Evolutionary conservation across 2,797 vertebrate species (phyloP).

Genomic region (Hipposideros larvatus): DNA sequence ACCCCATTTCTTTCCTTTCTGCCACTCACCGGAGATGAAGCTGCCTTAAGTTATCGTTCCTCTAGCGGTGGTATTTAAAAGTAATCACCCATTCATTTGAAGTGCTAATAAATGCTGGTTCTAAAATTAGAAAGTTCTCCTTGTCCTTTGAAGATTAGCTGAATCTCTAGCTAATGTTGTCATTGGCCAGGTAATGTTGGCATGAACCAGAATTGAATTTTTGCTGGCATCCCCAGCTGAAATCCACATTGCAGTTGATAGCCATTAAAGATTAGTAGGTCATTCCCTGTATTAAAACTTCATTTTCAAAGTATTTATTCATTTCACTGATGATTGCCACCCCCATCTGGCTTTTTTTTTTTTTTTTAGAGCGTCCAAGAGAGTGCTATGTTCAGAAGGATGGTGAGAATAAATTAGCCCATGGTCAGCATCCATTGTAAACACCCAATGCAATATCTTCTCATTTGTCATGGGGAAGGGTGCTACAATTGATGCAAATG

Average conservation of each 20-base stretch:
- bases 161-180: slow-evolving; percentile 40
- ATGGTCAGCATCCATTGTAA: neutral
- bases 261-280: slow-evolving; percentile 45
- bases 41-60: neutral
- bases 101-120: slow-evolving; percentile 48
- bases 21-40: neutral
- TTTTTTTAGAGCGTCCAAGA: neutral
- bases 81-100: neutral
- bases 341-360: neutral
- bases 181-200: slow-evolving; percentile 68
- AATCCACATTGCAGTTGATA: slow-evolving; percentile 34
- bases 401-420: neutral
- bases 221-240: neutral
- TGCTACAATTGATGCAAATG: neutral
- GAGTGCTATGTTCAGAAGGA: neutral
- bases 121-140: slow-evolving; percentile 71
- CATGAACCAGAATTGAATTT: neutral
- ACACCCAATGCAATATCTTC: slow-evolving; percentile 8
- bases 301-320: slow-evolving; percentile 74
- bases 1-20: neutral
- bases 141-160: slow-evolving; percentile 66
- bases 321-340: slow-evolving; percentile 28
- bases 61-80: slow-evolving; percentile 17
- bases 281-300: slow-evolving; percentile 59
- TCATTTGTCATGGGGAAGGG: neutral